Conservation (phyloP, 2,113 vertebrate genomes). For the Indri indri region DNA sequence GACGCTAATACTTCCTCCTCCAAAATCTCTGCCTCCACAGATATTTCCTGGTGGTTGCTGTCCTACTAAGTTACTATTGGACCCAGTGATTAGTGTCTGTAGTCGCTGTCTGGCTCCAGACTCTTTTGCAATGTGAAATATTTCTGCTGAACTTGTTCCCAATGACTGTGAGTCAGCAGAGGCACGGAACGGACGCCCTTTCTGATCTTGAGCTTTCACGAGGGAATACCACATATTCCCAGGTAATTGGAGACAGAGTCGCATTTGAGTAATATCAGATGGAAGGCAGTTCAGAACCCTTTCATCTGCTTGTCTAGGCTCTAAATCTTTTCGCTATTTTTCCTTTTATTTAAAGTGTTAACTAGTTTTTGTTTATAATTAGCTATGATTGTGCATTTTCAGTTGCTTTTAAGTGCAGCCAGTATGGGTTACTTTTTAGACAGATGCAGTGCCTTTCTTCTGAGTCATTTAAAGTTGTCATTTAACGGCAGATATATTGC, state of each 20-base stretch:
- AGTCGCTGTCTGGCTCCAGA: conserved; percentile 72
- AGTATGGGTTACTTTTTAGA: conserved; percentile 56
- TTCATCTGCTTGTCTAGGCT: conserved; percentile 82
- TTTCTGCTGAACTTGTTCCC: conserved; percentile 81
- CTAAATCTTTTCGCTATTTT: conserved; percentile 80
- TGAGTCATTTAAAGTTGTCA: conserved; percentile 68
- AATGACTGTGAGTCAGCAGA: conserved; percentile 77
- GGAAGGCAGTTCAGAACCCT: conserved; percentile 79
- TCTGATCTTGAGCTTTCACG: conserved; percentile 82
- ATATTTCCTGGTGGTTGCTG: conserved; percentile 47
- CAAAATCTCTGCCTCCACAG: conserved; percentile 27
- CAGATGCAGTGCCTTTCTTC: conserved; percentile 65
- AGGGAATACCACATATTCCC: conserved; percentile 87
- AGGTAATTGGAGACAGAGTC: conserved; percentile 90
- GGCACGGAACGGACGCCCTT: conserved; percentile 79
- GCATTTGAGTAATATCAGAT: conserved; percentile 85
- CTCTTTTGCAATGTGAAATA: conserved; percentile 79
- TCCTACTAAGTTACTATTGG: conserved; percentile 71
- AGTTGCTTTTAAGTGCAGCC: conserved; percentile 77
- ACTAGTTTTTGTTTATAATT: conserved; percentile 86
- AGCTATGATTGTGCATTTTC: conserved; percentile 78
- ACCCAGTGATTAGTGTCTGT: conserved; percentile 67
- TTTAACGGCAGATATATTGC: conserved; percentile 28
- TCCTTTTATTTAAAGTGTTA: conserved; percentile 82
- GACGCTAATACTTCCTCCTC: not conserved